These are phyloP conservation scores for Lymantria dispar DNA, from an alignment of 2,888 invertebrate genomes.

Conservation along the genomic window DNA sequence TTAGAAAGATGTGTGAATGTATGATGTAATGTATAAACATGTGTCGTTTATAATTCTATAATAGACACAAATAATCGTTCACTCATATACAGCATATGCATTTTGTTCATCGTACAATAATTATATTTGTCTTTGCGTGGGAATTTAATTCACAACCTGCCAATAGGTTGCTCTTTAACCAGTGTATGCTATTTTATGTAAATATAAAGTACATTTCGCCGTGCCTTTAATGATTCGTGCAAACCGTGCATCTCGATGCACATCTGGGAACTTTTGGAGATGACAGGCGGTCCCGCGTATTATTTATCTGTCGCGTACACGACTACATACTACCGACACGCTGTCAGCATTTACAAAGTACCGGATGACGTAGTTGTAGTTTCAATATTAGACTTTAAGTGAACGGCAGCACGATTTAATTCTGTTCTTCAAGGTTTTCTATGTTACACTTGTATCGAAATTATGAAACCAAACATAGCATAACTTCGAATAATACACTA, in stretches of 20 bases:
- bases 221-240: slow-evolving; percentile 61
- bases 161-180: too few relatives aligned
- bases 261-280: slow-evolving; percentile 72
- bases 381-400: slow-evolving; percentile 56
- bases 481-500: slow-evolving; percentile 79
- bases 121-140: too few relatives aligned
- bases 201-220: not conserved
- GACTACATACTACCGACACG: slow-evolving; percentile 61
- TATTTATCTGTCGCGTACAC: slow-evolving; percentile 79
- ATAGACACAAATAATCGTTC: too few relatives aligned
- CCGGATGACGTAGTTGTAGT: slow-evolving; percentile 44
- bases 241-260: slow-evolving; percentile 64
- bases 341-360: slow-evolving; percentile 53
- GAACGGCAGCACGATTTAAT: slow-evolving; percentile 39
- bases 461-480: slow-evolving; percentile 51
- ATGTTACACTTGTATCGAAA: slow-evolving; percentile 44
- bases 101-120: too few relatives aligned
- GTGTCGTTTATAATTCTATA: too few relatives aligned
- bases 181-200: not conserved
- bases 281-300: slow-evolving; percentile 69
- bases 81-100: too few relatives aligned
- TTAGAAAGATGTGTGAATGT: too few relatives aligned
- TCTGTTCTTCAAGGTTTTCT: slow-evolving; percentile 24
- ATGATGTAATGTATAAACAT: too few relatives aligned
- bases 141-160: too few relatives aligned